phyloP scores from a whole-genome alignment of 2,113 vertebrate species.

The Malurus alboscapulatus region DNA sequence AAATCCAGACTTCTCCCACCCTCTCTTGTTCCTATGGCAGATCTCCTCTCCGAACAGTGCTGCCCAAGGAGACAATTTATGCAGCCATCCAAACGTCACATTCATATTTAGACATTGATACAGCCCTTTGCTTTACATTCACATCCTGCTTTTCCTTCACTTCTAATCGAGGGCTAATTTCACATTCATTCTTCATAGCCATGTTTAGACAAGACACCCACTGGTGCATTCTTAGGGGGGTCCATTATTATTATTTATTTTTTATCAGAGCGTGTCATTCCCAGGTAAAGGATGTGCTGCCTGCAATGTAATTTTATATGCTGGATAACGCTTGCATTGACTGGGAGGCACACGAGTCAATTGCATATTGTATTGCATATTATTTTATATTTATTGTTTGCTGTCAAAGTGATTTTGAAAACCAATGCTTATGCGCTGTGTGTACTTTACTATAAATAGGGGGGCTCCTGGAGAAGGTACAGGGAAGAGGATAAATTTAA shows the following conservation, averaged over 20 bases:
- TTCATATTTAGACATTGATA: conserved; percentile 30
- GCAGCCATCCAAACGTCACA: conserved; percentile 13
- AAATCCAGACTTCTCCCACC: not conserved
- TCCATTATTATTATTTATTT: conserved; percentile 45
- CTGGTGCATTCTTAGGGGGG: conserved; percentile 8
- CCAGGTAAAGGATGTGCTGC: conserved; percentile 56
- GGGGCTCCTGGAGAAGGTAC: conserved; percentile 41
- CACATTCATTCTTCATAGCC: conserved; percentile 51
- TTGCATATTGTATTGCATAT: conserved; percentile 57
- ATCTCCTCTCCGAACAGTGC: not conserved
- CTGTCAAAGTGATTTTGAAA: conserved; percentile 65
- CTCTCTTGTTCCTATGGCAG: not conserved
- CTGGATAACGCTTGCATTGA: conserved; percentile 35
- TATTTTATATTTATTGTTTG: conserved; percentile 65
- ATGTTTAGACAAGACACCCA: conserved; percentile 52
- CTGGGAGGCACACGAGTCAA: conserved; percentile 66
- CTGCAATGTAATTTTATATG: conserved; percentile 65
- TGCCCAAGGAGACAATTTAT: not conserved
- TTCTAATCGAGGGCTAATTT: conserved; percentile 66
- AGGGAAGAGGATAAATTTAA: conserved; percentile 67
- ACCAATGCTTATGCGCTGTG: conserved; percentile 51
- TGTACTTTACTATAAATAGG: conserved; percentile 60
- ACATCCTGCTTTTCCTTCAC: conserved; percentile 19
- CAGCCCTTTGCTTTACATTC: conserved; percentile 20
- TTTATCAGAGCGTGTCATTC: conserved; percentile 52